A percentile compares a stretch with the other conserved stretches of the same genome.
phyloP scores from a whole-genome alignment of 2,113 vertebrate genomes.

The Meleagris gallopavo region DNA sequence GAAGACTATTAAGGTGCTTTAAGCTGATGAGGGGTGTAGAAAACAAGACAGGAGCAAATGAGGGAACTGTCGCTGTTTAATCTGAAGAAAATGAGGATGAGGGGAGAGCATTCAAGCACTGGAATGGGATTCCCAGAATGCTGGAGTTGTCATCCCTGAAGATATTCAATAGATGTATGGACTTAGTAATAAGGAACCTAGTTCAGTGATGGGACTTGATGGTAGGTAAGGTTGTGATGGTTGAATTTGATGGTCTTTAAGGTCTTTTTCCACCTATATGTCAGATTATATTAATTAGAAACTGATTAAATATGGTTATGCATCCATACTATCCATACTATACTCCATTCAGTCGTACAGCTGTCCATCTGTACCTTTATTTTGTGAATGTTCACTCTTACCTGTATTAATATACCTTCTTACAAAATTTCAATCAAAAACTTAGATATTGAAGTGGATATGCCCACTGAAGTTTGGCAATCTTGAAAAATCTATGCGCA shows the following conservation, averaged over 20 bases:
- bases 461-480: background rate
- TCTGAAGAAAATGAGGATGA: background rate
- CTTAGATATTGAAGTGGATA: background rate
- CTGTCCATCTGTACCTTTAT: background rate
- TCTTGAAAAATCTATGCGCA: background rate
- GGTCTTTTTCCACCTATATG: background rate
- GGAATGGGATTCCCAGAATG: background rate
- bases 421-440: background rate
- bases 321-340: too few species aligned
- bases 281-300: background rate
- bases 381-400: background rate
- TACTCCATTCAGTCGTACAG: too few species aligned
- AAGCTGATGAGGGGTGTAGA: background rate
- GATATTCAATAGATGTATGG: background rate
- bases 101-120: background rate
- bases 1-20: background rate
- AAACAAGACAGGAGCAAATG: background rate
- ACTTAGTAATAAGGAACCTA: background rate
- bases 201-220: too few species aligned
- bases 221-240: background rate
- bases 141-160: too few species aligned
- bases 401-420: background rate
- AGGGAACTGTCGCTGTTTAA: background rate
- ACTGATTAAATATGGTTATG: background rate
- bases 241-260: background rate